Percentiles rank a stretch among this genome's conserved stretches.
Conservation (phyloP, 2,113 vertebrate genomes). For the Castor canadensis region DNA sequence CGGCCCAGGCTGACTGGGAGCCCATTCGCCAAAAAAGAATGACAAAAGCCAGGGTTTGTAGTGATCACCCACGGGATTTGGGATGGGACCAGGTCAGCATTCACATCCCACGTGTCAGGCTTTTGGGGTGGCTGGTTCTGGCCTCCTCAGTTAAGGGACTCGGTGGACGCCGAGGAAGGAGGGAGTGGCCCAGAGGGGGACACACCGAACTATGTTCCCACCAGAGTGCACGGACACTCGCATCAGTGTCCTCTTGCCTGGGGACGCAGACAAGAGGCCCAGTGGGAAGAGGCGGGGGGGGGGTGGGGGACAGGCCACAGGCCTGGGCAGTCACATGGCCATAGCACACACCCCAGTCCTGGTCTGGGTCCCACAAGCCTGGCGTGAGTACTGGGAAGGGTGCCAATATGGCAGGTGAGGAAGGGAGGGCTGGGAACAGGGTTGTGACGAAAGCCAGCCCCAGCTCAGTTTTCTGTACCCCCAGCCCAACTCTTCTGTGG, state of each 20-base stretch:
- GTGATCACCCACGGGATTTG: not conserved
- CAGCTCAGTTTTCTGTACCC: not conserved
- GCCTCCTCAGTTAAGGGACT: not conserved
- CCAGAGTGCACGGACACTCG: fast-evolving
- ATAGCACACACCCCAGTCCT: not conserved
- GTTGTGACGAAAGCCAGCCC: not conserved
- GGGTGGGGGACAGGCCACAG: not conserved
- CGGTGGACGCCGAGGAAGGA: no score
- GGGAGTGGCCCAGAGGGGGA: no score
- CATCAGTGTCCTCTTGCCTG: not conserved
- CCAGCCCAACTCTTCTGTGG: not conserved
- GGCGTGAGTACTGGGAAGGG: not conserved
- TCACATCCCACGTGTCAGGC: not conserved
- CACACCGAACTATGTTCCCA: no score
- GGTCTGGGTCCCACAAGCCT: no score
- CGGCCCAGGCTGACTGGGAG: not conserved
- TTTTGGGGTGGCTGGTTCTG: not conserved
- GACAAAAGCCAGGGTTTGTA: not conserved
- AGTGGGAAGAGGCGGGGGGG: no score
- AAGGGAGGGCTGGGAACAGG: not conserved
- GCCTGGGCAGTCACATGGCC: fast-evolving
- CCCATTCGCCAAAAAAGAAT: not conserved
- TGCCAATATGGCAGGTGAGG: not conserved
- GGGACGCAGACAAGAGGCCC: not conserved
- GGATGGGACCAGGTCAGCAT: not conserved